phyloP scores from a whole-genome alignment of 2,113 vertebrate species.

The Solenodon paradoxus region DNA sequence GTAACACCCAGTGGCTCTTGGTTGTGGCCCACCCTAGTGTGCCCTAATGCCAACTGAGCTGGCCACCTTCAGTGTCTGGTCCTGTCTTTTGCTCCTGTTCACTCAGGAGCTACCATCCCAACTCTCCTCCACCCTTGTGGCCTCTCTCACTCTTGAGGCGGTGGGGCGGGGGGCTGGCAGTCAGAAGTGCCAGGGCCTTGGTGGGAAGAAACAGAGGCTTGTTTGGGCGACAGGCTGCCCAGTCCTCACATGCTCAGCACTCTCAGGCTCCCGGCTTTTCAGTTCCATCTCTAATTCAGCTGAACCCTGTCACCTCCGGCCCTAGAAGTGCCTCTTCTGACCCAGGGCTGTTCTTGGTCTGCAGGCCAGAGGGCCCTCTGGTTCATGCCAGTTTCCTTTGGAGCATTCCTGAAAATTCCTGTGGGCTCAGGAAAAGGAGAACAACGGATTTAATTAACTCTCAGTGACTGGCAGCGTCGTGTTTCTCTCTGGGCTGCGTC shows the following conservation, averaged over 20 bases:
- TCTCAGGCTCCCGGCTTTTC: not conserved
- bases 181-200: not conserved
- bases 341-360: not conserved
- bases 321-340: conserved; percentile 44
- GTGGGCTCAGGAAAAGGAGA: conserved; percentile 65
- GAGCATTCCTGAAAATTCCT: conserved; percentile 59
- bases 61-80: not conserved
- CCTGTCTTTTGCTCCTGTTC: not conserved
- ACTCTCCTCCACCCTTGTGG: not conserved
- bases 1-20: not conserved
- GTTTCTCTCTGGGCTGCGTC: conserved; percentile 71
- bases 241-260: not conserved
- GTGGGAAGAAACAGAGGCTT: not conserved
- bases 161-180: not conserved
- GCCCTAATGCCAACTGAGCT: not conserved
- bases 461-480: conserved; percentile 74
- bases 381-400: conserved; percentile 42
- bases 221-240: not conserved
- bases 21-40: not conserved
- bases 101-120: not conserved
- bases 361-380: not conserved
- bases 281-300: not conserved
- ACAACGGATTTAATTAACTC: conserved; percentile 78
- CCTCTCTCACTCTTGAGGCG: not conserved
- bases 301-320: not conserved